A percentile compares a stretch with the other conserved stretches of the same genome.
Evolutionary conservation across 1,140 invertebrate genomes (phyloP).

Genomic region (Palaemon carinicauda): DNA sequence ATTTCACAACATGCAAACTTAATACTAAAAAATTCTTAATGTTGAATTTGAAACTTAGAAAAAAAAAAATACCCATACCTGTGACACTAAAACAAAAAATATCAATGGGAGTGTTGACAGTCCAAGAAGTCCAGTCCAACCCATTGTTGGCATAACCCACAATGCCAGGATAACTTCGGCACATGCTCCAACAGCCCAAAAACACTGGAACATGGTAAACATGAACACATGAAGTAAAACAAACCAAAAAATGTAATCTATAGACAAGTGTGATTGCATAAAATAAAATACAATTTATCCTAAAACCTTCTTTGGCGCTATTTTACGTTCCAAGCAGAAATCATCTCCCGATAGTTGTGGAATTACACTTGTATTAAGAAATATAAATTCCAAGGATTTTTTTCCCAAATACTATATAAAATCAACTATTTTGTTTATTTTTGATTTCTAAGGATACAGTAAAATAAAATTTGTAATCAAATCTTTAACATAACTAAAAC

Average conservation of each 20-base stretch:
- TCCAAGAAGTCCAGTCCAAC: conserved; percentile 89
- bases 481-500: too few species aligned
- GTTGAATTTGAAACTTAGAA: neutral
- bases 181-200: conserved; percentile 94
- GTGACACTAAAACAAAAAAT: conserved; percentile 78
- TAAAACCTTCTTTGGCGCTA: too few species aligned
- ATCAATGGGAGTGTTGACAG: conserved; percentile 88
- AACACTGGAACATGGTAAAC: conserved; percentile 74
- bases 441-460: too few species aligned
- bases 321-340: too few species aligned
- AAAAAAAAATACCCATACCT: conserved; percentile 69
- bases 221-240: conserved; percentile 5
- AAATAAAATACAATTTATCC: too few species aligned
- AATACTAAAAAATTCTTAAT: neutral
- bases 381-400: too few species aligned
- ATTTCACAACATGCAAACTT: too few species aligned
- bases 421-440: too few species aligned
- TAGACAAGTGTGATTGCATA: neutral
- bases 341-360: too few species aligned
- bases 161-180: conserved; percentile 90
- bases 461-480: too few species aligned
- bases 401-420: too few species aligned
- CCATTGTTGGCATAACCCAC: conserved; percentile 89
- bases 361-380: too few species aligned
- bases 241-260: neutral